phyloP scores from a whole-genome alignment of 2,113 vertebrate species.

The Myanophis thanlyinensis region DNA sequence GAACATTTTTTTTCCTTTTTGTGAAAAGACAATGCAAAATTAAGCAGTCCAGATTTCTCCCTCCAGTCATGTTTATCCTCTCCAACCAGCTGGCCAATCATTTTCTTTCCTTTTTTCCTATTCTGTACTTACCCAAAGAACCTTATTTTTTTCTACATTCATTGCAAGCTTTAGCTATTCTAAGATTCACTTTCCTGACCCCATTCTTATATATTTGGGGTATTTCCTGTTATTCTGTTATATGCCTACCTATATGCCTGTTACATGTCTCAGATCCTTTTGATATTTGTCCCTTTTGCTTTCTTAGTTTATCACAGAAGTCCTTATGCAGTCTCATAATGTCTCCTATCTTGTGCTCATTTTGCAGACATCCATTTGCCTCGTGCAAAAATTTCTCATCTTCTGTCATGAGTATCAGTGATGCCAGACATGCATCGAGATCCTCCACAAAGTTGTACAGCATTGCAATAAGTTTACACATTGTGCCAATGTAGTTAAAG shows the following conservation, averaged over 20 bases:
- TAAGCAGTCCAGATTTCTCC: neutral
- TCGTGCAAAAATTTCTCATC: neutral
- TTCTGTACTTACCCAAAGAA: neutral
- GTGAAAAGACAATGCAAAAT: neutral
- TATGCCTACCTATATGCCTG: neutral
- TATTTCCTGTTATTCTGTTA: neutral
- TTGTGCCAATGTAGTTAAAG: neutral
- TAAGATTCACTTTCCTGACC: neutral
- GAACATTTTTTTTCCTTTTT: neutral
- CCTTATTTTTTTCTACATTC: neutral
- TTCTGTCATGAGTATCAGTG: neutral
- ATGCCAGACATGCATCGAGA: neutral
- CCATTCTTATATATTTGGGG: neutral
- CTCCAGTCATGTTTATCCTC: neutral
- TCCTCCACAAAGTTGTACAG: neutral
- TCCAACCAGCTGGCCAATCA: neutral
- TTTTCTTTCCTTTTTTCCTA: neutral
- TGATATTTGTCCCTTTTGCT: neutral
- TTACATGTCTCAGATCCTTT: neutral
- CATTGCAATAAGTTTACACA: neutral
- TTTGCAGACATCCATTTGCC: neutral
- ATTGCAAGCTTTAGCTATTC: neutral
- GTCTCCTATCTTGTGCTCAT: neutral
- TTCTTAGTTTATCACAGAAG: neutral
- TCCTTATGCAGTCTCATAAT: neutral